Conservation (phyloP, 2,113 vertebrate genomes). For the Mola mola region DNA sequence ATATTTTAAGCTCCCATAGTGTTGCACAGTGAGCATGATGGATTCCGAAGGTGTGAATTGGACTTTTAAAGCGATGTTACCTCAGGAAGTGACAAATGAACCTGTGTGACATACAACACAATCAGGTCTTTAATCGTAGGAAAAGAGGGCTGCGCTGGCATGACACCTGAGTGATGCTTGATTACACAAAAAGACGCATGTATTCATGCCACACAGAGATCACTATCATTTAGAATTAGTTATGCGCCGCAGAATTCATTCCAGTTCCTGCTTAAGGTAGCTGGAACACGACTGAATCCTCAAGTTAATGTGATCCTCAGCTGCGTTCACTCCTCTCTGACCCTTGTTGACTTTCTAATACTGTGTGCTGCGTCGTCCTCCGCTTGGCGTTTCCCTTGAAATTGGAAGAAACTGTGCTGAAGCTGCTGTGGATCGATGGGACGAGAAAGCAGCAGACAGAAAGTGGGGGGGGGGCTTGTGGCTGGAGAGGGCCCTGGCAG, state of each 20-base stretch:
- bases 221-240: slow-evolving; percentile 35
- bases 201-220: slow-evolving; percentile 37
- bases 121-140: slow-evolving; percentile 52
- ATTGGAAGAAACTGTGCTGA: slow-evolving; percentile 37
- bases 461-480: slow-evolving; percentile 42
- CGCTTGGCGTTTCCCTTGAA: slow-evolving; percentile 51
- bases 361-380: too few relatives aligned
- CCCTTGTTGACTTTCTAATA: slow-evolving; percentile 44
- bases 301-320: slow-evolving; percentile 11
- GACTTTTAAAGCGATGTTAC: slow-evolving; percentile 51
- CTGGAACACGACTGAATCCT: too few relatives aligned
- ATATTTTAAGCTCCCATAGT: slow-evolving; percentile 14
- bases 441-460: slow-evolving; percentile 17
- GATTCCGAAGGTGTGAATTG: slow-evolving; percentile 64
- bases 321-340: slow-evolving; percentile 27
- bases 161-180: slow-evolving; percentile 58
- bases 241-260: too few relatives aligned
- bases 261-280: too few relatives aligned
- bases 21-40: slow-evolving; percentile 29
- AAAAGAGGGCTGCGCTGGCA: slow-evolving; percentile 44
- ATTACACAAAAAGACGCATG: slow-evolving; percentile 47
- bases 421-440: slow-evolving; percentile 39
- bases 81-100: slow-evolving; percentile 47
- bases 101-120: slow-evolving; percentile 41
- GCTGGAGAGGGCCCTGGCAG: slow-evolving; percentile 52